phyloP scores from a whole-genome alignment of 2,888 invertebrate genomes.

The Chymomyza fuscimana region DNA sequence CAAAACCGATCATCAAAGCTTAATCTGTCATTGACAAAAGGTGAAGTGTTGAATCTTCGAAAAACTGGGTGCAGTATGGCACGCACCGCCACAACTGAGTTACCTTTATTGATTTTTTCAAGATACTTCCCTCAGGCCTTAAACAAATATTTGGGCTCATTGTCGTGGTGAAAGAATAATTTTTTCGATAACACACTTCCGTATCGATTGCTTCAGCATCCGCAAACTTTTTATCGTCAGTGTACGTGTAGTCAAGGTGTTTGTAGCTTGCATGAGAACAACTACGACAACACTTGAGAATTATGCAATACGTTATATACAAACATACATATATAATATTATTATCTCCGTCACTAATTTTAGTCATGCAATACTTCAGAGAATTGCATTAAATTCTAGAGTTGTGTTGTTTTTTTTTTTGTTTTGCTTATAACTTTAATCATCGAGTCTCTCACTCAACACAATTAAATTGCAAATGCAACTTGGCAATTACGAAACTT shows the following conservation, averaged over 20 bases:
- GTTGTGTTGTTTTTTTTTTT: not conserved
- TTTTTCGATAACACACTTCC: too few relatives aligned
- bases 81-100: too few relatives aligned
- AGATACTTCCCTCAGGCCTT: too few relatives aligned
- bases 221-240: not conserved
- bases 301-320: not conserved
- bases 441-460: conserved; percentile 18
- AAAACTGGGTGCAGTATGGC: too few relatives aligned
- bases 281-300: not conserved
- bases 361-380: not conserved
- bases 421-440: not conserved
- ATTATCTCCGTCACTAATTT: not conserved
- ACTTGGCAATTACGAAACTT: conserved; percentile 1
- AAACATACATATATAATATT: not conserved
- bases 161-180: too few relatives aligned
- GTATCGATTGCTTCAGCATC: too few relatives aligned
- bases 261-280: conserved; percentile 4
- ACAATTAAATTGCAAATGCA: conserved; percentile 37
- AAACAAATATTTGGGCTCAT: too few relatives aligned
- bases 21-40: too few relatives aligned
- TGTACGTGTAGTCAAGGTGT: not conserved
- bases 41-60: too few relatives aligned
- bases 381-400: not conserved
- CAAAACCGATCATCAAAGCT: too few relatives aligned
- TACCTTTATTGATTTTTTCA: too few relatives aligned